Base-by-base conservation (phyloP, 2,113 vertebrate species). In the Coryphaenoides rupestris region DNA sequence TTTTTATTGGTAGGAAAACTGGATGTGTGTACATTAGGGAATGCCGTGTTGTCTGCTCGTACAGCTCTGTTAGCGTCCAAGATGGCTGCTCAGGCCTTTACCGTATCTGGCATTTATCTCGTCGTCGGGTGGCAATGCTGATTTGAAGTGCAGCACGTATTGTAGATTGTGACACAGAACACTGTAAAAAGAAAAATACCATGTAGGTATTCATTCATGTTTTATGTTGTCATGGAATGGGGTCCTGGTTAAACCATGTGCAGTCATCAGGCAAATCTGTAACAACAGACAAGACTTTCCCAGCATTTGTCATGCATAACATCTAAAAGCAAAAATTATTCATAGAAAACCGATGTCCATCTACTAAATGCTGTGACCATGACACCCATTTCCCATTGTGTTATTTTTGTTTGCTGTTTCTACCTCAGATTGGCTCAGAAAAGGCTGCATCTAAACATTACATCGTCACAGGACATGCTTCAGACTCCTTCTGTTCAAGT, bases 341-440 rank as follows among this genome's bases (percentile, higher is more conserved):
- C 19, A 12, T 19, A 21, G n/a, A 54, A 54, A 1, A 19, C 53
- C 2, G 47, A 50, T n/a, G 47, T 50, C 47, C 47, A 50, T 50
- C 47, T 50, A 3, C 33, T 40, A 40, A 26, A 10, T 40, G 33
- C 33, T 40, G 33, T 40, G 13, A 40, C 33, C 33, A 50, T 3
- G n/a, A 13, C 47, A 50, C 16, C 47, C 15, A 6, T 50, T 50
- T n/a, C n/a, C 15, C 15, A n/a, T 50, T n/a, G 15, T 50, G 47
- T 50, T 13, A 45, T 45, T 82, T 87, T 75, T 65, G 69, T 86
- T 74, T 65, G 33, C 33, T 40, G 33, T 58, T 80, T 88, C 86
- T 88, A 87, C 88, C 85, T 89, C 85, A 86, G 68, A 80, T 83
- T 80, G 86, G 79, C 80, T 77, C 83, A 78, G 77, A 52, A 75